Evolutionary conservation across 2,113 vertebrate genomes (phyloP).

Genomic region (Phrynocephalus versicolor): DNA sequence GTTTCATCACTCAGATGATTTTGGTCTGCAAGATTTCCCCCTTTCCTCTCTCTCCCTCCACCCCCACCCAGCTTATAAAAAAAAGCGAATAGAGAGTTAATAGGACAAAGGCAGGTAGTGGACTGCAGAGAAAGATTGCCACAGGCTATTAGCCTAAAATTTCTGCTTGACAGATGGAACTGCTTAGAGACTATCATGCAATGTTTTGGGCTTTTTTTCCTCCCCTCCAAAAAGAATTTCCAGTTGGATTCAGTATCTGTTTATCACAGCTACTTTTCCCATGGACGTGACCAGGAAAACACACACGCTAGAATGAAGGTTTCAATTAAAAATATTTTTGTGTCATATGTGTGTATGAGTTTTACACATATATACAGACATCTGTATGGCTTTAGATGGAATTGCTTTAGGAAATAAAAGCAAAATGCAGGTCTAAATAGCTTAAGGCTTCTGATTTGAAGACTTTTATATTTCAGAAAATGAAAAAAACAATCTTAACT

Average conservation of each 20-base stretch:
- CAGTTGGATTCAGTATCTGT: slow-evolving; percentile 83
- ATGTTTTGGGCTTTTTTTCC: slow-evolving; percentile 86
- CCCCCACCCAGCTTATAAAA: slow-evolving; percentile 56
- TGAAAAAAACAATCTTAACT: slow-evolving; percentile 26
- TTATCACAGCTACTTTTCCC: slow-evolving; percentile 81
- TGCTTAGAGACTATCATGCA: slow-evolving; percentile 97
- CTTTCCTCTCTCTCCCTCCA: slow-evolving; percentile 56
- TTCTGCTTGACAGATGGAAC: slow-evolving; percentile 97
- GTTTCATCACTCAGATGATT: slow-evolving; percentile 86
- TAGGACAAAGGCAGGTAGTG: slow-evolving; percentile 95
- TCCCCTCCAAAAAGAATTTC: slow-evolving; percentile 58
- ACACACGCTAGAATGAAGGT: slow-evolving; percentile 40
- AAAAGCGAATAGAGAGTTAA: slow-evolving; percentile 89
- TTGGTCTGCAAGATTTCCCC: slow-evolving; percentile 81
- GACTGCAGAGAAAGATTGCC: slow-evolving; percentile 87
- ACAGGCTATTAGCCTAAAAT: slow-evolving; percentile 94
- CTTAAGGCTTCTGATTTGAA: slow-evolving; percentile 32
- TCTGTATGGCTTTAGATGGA: slow-evolving; percentile 39
- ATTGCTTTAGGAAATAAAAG: slow-evolving; percentile 48
- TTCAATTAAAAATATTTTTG: slow-evolving; percentile 14
- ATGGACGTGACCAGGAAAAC: slow-evolving; percentile 69
- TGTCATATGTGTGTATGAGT: neutral
- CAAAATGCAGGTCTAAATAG: slow-evolving; percentile 45
- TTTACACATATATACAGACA: neutral
- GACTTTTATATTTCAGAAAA: neutral